These are phyloP conservation scores for roundworm (Caenorhabditis elegans) DNA, from an alignment of 1,140 invertebrate species.

Conservation along the genomic window WBcel235 BX284604.4:17104501-17105000, in stretches of 20 bases:
- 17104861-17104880: constrained; percentile 22
- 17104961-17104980: no score
- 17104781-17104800: neutral
- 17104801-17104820: neutral
- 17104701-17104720: neutral
- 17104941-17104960: no score
- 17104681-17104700: constrained; percentile 29
- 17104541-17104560: constrained; percentile 23
- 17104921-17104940: no score
- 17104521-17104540: neutral
- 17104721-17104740: constrained; percentile 24
- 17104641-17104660: constrained; percentile 13
- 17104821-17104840: neutral
- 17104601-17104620: constrained; percentile 39
- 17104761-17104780: neutral
- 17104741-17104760: constrained; percentile 17
- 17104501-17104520: no score
- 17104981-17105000: no score
- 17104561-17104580: constrained; percentile 34
- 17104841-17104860: neutral
- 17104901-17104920: neutral
- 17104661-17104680: constrained; percentile 24
- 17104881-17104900: neutral
- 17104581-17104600: neutral
- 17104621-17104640: constrained; percentile 18